Conservation (phyloP, 2,797 vertebrate genomes). For the Benthosema pterotum region DNA sequence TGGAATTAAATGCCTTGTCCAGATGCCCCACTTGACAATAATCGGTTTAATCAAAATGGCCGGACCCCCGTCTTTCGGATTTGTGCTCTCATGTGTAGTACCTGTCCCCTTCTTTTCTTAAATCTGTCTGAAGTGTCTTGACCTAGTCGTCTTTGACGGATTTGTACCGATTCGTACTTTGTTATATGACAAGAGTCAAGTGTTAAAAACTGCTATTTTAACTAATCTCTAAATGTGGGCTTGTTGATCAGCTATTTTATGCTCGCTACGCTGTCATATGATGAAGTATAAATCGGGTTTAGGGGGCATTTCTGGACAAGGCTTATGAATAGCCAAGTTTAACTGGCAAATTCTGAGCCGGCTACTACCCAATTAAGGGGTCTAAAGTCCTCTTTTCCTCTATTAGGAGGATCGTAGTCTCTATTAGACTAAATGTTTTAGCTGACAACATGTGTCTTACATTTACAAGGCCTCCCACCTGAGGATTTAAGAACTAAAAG, state of each 20-base stretch:
- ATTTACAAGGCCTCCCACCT: conserved; percentile 50
- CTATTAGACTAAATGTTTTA: conserved; percentile 62
- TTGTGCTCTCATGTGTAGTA: neutral
- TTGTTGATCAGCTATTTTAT: no score
- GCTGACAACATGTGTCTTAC: conserved; percentile 72
- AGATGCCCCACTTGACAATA: conserved; percentile 12
- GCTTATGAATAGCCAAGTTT: conserved; percentile 50
- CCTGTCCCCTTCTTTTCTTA: conserved; percentile 1
- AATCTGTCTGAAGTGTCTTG: neutral
- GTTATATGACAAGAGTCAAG: no score
- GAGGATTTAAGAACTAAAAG: conserved; percentile 49
- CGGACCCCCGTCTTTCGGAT: neutral
- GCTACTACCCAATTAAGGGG: conserved; percentile 64
- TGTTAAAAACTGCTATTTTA: no score
- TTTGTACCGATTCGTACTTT: no score
- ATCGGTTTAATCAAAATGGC: conserved; percentile 8
- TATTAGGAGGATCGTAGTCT: conserved; percentile 52
- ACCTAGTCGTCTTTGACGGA: neutral
- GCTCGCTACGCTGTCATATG: no score
- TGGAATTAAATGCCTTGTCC: conserved; percentile 56
- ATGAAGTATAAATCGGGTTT: neutral
- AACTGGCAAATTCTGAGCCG: conserved; percentile 61
- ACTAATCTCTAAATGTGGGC: no score
- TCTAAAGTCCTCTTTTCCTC: conserved; percentile 65
- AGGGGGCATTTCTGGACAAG: conserved; percentile 40